Base-by-base conservation (phyloP, 2,113 vertebrate genomes). In the Stercorarius parasiticus region DNA sequence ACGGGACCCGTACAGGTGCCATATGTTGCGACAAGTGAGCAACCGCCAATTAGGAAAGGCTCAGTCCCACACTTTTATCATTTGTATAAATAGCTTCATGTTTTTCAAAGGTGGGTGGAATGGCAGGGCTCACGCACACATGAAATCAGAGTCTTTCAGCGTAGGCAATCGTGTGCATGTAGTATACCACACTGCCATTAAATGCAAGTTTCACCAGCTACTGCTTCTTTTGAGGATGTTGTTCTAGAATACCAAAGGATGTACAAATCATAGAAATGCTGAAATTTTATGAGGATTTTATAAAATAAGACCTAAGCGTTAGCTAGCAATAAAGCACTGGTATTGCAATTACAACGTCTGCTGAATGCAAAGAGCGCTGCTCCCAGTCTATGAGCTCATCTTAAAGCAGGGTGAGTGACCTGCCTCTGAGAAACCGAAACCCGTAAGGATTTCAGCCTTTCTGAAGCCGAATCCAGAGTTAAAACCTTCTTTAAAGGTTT, bases 91-190 rank as follows among this genome's bases (percentile, higher is more conserved):
- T 1, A 59, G 18, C 23, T 66, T 26, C 29, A 27, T 1, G 5
- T 25, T 64, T 95, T 78, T 78, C 67, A 73, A 7, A 92, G 71
- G 79, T 69, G 71, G 62, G 62, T 83, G 58, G 80, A 62, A 65
- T 3, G 27, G 40, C 58, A 91, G 70, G 29, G 40, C 34, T 81
- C 64, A 55, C 45, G 74, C 43, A 71, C 32, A 49, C 25, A 9
- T 3, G 15, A 42, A 83, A 61, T 0, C 13, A 34, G 36, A 88
- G 56, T 61, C 30, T n/a, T 8, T 61, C 58, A 40, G 66, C 1
- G 2, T 1, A 61, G 53, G 36, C 17, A 70, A 6, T 0, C 14
- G 13, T 5, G 30, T 27, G 15, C 2, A 3, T 34, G 21, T 2
- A 2, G 15, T 67, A 32, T 11, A 10, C 21, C 30, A 1, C 0